A percentile compares a stretch with the other conserved stretches of the same genome.
Evolutionary conservation across 2,113 vertebrate species (phyloP).

Genomic region (Formicarius rufipectus): DNA sequence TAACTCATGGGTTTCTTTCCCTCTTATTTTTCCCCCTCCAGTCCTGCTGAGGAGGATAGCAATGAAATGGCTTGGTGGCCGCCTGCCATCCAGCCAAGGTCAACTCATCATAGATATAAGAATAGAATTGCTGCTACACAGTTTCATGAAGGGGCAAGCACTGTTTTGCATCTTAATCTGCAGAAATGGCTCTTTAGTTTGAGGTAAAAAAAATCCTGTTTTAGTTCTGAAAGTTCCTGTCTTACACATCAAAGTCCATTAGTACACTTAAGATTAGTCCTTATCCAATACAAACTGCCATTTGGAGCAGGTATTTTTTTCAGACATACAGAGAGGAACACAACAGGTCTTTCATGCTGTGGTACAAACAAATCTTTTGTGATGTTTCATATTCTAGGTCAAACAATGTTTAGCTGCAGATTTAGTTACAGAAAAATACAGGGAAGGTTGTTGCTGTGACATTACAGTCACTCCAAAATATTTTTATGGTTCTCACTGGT

Average conservation of each 20-base stretch:
- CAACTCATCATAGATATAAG: not conserved
- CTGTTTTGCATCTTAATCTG: not conserved
- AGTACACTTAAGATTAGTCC: not conserved
- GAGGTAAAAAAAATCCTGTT: not conserved
- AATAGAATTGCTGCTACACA: not conserved
- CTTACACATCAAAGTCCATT: not conserved
- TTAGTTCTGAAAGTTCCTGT: not conserved
- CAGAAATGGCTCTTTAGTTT: not conserved
- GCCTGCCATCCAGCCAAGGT: not conserved
- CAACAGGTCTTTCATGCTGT: not conserved
- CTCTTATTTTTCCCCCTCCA: not conserved
- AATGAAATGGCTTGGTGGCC: not conserved
- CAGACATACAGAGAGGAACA: not conserved
- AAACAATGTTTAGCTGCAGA: not conserved
- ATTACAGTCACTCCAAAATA: not conserved
- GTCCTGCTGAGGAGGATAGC: not conserved
- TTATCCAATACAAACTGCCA: not conserved
- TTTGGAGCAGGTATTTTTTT: not conserved
- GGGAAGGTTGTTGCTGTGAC: accelerated
- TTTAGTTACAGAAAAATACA: not conserved
- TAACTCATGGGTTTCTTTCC: not conserved
- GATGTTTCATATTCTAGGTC: not conserved
- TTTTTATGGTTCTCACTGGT: not conserved
- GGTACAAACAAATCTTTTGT: not conserved
- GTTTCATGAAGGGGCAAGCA: not conserved